Base-by-base conservation (phyloP, 1,140 invertebrate genomes). In the Drosophila guanche region DNA sequence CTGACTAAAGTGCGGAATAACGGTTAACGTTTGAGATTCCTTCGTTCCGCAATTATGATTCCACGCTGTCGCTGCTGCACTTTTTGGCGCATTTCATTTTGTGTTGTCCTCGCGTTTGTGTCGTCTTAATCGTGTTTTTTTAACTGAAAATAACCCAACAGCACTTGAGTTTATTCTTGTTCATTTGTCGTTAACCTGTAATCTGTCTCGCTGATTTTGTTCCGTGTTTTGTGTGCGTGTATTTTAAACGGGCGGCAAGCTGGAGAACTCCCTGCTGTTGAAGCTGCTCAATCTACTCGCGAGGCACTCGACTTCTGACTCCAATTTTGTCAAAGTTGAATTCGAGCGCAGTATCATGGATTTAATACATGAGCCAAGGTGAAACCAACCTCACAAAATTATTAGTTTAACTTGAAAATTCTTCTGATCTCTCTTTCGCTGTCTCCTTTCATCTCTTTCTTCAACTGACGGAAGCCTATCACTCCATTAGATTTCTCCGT, bases 261-360 rank as follows among this genome's bases (percentile, higher is more conserved):
- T 89, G 84, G 84, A 89, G 79, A 89, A 89, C 84, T 89, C 84
- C 56, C 56, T 89, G 84, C 84, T 89, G 33, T 74, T 89, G 20
- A 89, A 89, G 53, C 80, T 89, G 69, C 65, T 89, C 50, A 88
- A 88, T 68, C 62, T 88, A 33, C 51, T 89, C 67, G 80, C 79
- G 54, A 69, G 72, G 47, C 59, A 79, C 47, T 77, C 79, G 55
- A 84, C 57, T 66, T 65, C 78, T 50, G 62, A 89, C 58, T 81
- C 69, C 27, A 90, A 89, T 52, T 78, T 83, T 14, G 80, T 91
- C 50, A 84, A 90, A 78, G 76, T 91, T 61, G 90, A 91, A 73
- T 91, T 91, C 65, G 90, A 90, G 73, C 90, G 90, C 65, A 91
- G 80, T 67, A 91, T 90, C 41, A 91, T 91, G 90, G 90, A 91